Percentiles rank a stretch among this genome's conserved stretches.
Evolutionary conservation across 1,140 invertebrate genomes (phyloP).

Genomic region (Lycorma delicatula): DNA sequence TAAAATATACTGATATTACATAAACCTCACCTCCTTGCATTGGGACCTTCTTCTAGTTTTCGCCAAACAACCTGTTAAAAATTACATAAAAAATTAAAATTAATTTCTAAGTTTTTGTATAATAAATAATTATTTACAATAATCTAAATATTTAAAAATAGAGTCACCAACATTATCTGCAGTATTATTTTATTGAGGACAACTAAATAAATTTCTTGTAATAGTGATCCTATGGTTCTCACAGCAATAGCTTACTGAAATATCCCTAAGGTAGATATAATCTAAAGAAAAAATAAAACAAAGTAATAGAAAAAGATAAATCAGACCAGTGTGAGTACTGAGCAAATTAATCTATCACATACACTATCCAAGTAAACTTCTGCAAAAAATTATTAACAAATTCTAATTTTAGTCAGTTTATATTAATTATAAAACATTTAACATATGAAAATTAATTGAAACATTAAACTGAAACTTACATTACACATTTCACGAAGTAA

Average conservation of each 20-base stretch:
- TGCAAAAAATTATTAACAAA: slow-evolving; percentile 11
- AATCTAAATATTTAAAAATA: slow-evolving; percentile 7
- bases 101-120: neutral
- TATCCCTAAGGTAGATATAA: too few relatives aligned
- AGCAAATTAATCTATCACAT: too few relatives aligned
- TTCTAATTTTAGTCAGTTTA: neutral
- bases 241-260: too few relatives aligned
- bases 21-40: slow-evolving; percentile 44
- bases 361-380: neutral
- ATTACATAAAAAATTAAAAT: slow-evolving; percentile 16
- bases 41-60: slow-evolving; percentile 55
- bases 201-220: neutral
- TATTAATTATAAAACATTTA: neutral
- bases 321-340: too few relatives aligned
- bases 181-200: neutral
- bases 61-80: slow-evolving; percentile 55
- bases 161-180: neutral
- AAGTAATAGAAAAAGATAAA: too few relatives aligned
- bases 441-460: neutral
- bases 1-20: too few relatives aligned
- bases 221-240: neutral
- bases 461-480: slow-evolving; percentile 47
- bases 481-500: slow-evolving; percentile 95
- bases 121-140: neutral
- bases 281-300: too few relatives aligned